Evolutionary conservation across 2,113 vertebrate genomes (phyloP).

Genomic region (Setophaga kirtlandii): DNA sequence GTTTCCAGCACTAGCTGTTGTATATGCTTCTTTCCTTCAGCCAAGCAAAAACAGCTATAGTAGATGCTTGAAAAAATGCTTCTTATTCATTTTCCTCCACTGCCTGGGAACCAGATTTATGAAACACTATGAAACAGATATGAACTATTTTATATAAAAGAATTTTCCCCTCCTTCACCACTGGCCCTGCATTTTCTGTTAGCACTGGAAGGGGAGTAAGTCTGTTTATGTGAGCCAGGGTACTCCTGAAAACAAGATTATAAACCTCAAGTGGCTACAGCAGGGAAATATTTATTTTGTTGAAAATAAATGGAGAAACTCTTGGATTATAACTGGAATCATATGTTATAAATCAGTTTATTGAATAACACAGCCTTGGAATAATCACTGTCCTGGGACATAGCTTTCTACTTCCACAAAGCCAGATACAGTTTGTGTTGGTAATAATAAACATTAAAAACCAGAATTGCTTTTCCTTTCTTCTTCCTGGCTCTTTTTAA

Average conservation of each 20-base stretch:
- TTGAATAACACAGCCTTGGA: conserved; percentile 35
- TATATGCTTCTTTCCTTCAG: not conserved
- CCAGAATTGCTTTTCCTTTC: not conserved
- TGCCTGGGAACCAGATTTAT: conserved; percentile 49
- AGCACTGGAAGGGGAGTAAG: conserved; percentile 19
- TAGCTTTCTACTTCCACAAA: conserved; percentile 34
- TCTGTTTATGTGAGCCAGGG: conserved; percentile 11
- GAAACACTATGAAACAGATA: conserved; percentile 33
- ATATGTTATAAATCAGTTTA: conserved; percentile 64
- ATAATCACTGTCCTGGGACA: conserved; percentile 46
- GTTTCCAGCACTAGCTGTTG: not conserved
- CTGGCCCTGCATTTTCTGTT: not conserved
- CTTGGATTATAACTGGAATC: conserved; percentile 53
- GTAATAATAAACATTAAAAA: conserved; percentile 28
- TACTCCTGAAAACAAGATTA: conserved; percentile 60
- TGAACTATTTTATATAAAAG: conserved; percentile 52
- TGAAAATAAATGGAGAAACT: conserved; percentile 66
- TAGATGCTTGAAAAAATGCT: not conserved
- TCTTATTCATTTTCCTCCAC: conserved; percentile 39
- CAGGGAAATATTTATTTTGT: conserved; percentile 60
- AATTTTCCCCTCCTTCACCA: not conserved
- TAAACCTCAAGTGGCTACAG: conserved; percentile 54
- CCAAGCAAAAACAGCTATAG: not conserved
- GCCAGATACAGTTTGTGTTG: not conserved
- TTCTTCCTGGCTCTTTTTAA: not conserved